Evolutionary conservation across 1,140 invertebrate genomes (phyloP).

Genomic region (Polypedilum pembai): DNA sequence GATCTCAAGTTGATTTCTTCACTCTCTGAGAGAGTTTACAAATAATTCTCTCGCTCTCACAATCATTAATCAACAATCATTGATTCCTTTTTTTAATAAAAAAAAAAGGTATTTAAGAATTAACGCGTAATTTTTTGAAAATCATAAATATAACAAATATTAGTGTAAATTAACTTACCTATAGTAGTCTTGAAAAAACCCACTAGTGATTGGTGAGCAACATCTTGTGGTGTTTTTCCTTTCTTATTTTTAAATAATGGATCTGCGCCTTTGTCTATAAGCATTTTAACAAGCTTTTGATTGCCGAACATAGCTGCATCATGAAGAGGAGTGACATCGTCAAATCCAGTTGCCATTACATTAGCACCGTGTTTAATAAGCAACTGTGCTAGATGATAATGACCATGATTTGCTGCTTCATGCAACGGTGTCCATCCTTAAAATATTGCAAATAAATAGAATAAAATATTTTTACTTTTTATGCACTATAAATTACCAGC

Average conservation of each 20-base stretch:
- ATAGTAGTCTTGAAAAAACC: background rate
- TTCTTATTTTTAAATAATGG: constrained; percentile 57
- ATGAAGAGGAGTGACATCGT: constrained; percentile 70
- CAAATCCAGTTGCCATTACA: constrained; percentile 64
- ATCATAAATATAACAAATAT: no score
- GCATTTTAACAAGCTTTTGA: constrained; percentile 55
- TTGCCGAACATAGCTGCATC: constrained; percentile 57
- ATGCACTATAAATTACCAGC: constrained; percentile 57
- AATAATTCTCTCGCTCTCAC: no score
- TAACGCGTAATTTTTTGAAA: no score
- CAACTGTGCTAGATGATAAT: constrained; percentile 63
- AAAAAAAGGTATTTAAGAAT: no score
- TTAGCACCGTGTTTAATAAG: constrained; percentile 69
- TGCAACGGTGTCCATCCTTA: constrained; percentile 44
- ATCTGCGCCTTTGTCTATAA: constrained; percentile 63
- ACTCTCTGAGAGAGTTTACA: no score
- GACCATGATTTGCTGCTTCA: constrained; percentile 79
- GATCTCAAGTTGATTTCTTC: no score
- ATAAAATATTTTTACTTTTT: no score
- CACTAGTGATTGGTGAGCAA: constrained; percentile 45
- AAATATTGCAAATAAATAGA: no score
- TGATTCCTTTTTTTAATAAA: no score
- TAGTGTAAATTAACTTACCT: background rate
- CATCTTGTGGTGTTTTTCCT: constrained; percentile 59
- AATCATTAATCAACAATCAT: no score